Evolutionary conservation across 1,140 invertebrate species (phyloP), one percentile per base, ranked within the genome.

Genomic region (Lordiphosa mommai): DNA sequence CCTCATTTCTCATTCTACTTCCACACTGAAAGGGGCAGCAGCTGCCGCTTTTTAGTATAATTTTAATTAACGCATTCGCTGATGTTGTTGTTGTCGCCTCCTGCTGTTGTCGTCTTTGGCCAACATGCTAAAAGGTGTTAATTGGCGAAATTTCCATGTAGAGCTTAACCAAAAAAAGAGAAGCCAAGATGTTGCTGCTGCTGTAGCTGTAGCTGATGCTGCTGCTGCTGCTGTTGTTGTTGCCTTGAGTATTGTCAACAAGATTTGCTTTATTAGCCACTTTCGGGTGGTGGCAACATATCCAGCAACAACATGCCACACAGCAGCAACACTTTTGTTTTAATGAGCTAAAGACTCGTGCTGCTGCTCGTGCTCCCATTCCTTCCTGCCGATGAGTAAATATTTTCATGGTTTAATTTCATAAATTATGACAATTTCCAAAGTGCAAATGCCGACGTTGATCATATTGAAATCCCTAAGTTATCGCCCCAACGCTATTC

Each of bases 91-190:
- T 27, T 51, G 52, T 5, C 20, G 3, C 20, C 20, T 23, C 3
- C n/a, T 76, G 68, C 38, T 69, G 68, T 70, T 64, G 74, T 72
- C 68, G 76, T 76, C 66, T 82, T 82, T 82, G 76, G 56, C 34
- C 61, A 88, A 87, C 86, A 88, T 82, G 86, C 80, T 87, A 85
- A 77, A 86, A 88, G 86, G 86, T 88, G 85, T 88, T 88, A 88
- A 88, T 88, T 88, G 86, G 86, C 86, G 86, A 87, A 88, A 88
- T 88, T 87, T 87, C 73, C 85, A 86, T 87, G 86, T 87, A 70
- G 70, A 70, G 79, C 56, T 67, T 65, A 79, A 70, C 67, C 72
- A 68, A 87, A 84, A 79, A 53, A 32, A 68, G 29, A 47, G 12
- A 48, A 52, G 10, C 46, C 43, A 50, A 36, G 55, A 17, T 41